Evolutionary conservation across 2,113 vertebrate genomes (phyloP).

Genomic region (Phaethornis superciliosus): DNA sequence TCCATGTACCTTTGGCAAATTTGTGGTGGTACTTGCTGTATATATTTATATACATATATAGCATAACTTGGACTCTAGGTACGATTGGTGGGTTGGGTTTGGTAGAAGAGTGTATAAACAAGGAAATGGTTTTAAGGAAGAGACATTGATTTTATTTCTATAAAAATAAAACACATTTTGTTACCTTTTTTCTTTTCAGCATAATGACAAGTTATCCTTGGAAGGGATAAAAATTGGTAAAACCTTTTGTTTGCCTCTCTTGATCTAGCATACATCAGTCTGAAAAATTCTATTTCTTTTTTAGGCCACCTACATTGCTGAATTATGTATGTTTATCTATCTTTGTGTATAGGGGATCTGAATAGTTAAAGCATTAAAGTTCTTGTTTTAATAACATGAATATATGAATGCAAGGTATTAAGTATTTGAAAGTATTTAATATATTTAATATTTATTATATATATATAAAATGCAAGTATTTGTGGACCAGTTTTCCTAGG

Average conservation of each 20-base stretch:
- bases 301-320: not conserved
- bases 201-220: slow-evolving; percentile 19
- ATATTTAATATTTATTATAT: no score
- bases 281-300: not conserved
- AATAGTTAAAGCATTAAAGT: not conserved
- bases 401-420: not conserved
- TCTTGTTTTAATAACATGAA: not conserved
- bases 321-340: not conserved
- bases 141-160: slow-evolving; percentile 43
- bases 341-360: not conserved
- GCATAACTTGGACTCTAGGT: not conserved
- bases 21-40: not conserved
- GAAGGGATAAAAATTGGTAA: not conserved
- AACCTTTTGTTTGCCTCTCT: not conserved
- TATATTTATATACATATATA: not conserved
- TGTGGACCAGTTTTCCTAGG: not conserved
- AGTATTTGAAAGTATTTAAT: no score
- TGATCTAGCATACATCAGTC: not conserved
- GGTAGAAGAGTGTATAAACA: not conserved
- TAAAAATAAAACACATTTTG: slow-evolving; percentile 29
- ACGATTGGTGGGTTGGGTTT: slow-evolving; percentile 1
- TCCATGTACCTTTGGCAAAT: not conserved
- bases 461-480: no score
- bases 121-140: slow-evolving; percentile 40
- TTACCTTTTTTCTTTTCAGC: not conserved